Base-by-base conservation (phyloP, 2,797 vertebrate genomes). In the Falco columbarius region DNA sequence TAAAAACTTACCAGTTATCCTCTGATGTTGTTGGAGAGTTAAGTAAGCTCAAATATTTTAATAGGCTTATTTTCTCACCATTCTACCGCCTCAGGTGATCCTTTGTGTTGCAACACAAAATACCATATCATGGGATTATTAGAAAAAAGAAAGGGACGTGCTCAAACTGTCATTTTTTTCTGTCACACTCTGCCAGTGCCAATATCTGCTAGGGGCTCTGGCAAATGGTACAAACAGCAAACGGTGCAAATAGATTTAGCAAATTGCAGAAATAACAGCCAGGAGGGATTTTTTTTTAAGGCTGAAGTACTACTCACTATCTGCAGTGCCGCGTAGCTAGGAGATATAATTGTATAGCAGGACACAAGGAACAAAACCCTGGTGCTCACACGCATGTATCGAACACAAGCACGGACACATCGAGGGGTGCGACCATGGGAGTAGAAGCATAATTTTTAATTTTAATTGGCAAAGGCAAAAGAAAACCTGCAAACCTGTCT, bases 31-130 rank as follows among this genome's bases (percentile, higher is more conserved):
- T 27, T 0, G 6, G 73, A 81, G 86, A 76, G 71, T 89, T 94
- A 89, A 94, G 90, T 89, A 95, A 94, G 76, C 91, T 70, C 0
- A 3, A 90, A 80, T 81, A 73, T 90, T 93, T 94, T 90, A 95
- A 95, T 66, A 56, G 71, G 80, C 62, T 92, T 89, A 94, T 95
- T 95, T 96, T 97, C 96, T 96, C 94, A 95, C 91, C 73, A 63
- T 95, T 95, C 86, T 72, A 67, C 55, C 2, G 59, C 96, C 95
- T 97, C 92, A 95, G 91, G 96, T 96, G 94, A 94, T 96, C 71
- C 91, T 86, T 88, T 81, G 90, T 93, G 83, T 93, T 81, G 89
- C 89, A 95, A 89, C 67, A 95, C 56, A 85, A 89, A 87, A 71
- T 81, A 85, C 44, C 49, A 2, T 81, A 84, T 80, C 83, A 29